phyloP scores from a whole-genome alignment of 2,113 vertebrate genomes.

The Scolopax mira region DNA sequence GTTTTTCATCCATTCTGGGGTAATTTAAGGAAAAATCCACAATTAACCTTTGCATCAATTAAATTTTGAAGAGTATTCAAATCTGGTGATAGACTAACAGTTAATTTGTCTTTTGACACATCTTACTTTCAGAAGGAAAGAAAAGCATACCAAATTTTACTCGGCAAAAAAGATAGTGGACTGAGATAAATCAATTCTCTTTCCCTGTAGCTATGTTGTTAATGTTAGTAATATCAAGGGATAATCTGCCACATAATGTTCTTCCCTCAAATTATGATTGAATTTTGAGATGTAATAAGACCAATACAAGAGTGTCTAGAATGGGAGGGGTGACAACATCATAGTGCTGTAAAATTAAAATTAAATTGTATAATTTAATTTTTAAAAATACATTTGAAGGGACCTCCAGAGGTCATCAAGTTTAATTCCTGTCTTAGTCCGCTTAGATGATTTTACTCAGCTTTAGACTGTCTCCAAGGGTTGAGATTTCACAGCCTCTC shows the following conservation, averaged over 20 bases:
- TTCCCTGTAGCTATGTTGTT: background rate
- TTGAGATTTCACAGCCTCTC: background rate
- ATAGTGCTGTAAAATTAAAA: background rate
- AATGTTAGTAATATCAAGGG: background rate
- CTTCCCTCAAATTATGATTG: background rate
- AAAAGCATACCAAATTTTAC: background rate
- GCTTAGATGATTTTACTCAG: background rate
- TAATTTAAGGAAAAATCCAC: background rate
- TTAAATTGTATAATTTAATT: background rate
- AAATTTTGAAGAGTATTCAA: background rate
- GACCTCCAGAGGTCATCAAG: background rate
- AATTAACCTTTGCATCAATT: background rate
- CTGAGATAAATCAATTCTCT: background rate
- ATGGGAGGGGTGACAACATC: fast-evolving
- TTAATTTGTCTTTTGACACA: background rate
- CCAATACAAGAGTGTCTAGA: background rate
- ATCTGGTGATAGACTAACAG: background rate
- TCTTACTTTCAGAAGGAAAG: background rate
- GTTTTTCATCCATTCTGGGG: background rate
- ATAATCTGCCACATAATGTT: background rate
- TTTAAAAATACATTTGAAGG: background rate
- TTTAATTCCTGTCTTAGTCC: background rate
- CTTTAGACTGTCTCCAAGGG: background rate
- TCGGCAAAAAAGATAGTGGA: background rate
- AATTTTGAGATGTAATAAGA: background rate